These are phyloP conservation scores for Apistogramma diplotaenia DNA, from an alignment of 2,113 vertebrate species.

Conservation along the genomic window DNA sequence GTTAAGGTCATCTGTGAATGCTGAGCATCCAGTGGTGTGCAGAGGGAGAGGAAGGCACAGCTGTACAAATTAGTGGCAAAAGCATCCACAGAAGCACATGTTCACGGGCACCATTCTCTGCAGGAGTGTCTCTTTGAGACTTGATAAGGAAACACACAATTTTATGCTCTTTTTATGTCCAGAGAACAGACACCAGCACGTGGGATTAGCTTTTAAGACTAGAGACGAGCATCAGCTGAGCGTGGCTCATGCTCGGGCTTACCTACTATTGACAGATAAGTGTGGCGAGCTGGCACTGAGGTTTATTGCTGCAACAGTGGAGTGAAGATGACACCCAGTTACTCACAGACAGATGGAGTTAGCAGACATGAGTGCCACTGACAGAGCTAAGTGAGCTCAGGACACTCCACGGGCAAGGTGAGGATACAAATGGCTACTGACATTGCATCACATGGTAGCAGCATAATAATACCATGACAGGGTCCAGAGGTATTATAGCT, in stretches of 20 bases:
- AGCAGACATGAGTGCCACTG: neutral
- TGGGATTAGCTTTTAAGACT: constrained; percentile 53
- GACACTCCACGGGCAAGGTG: constrained; percentile 4
- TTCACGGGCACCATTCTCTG: neutral
- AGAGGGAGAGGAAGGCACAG: constrained; percentile 12
- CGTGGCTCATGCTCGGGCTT: constrained; percentile 43
- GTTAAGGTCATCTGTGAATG: constrained; percentile 22
- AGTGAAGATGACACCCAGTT: constrained; percentile 35
- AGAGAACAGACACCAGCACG: constrained; percentile 35
- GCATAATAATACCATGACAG: neutral
- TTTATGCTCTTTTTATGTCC: constrained; percentile 20
- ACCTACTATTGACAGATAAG: constrained; percentile 58
- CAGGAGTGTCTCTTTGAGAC: constrained; percentile 20
- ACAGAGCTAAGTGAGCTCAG: constrained; percentile 22
- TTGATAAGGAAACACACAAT: constrained; percentile 7
- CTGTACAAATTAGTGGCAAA: neutral
- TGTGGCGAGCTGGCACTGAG: constrained; percentile 47
- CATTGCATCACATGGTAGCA: neutral
- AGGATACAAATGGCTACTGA: constrained; percentile 8
- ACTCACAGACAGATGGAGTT: constrained; percentile 36
- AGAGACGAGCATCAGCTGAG: constrained; percentile 50
- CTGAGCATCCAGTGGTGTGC: neutral
- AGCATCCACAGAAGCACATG: constrained; percentile 10
- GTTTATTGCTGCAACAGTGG: constrained; percentile 51
- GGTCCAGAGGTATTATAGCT: neutral